Conservation (phyloP, 2,113 vertebrate species). For the Lutjanus erythropterus region DNA sequence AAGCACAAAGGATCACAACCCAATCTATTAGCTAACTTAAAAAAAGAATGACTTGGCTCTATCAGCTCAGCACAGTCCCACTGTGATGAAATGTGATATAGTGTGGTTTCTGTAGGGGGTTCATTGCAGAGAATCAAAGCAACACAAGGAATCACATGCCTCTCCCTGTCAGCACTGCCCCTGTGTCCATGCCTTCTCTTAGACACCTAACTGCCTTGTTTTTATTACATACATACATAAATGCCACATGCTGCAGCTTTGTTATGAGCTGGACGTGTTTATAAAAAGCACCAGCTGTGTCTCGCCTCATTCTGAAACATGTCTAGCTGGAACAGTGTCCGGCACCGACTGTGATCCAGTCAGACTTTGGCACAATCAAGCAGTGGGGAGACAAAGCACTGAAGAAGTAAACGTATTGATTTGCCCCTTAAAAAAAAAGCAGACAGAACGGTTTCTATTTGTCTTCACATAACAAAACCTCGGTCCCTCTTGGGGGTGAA, state of each 20-base stretch:
- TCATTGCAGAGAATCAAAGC: conserved; percentile 11
- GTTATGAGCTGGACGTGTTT: background rate
- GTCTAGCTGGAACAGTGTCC: background rate
- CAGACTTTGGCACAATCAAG: conserved; percentile 18
- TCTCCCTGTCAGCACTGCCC: background rate
- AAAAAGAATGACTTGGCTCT: background rate
- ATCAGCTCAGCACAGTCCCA: conserved; percentile 8
- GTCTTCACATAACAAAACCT: conserved; percentile 2
- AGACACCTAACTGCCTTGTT: background rate
- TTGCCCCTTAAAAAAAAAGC: conserved; percentile 9
- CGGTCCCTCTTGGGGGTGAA: background rate
- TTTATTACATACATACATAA: background rate
- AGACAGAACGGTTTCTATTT: background rate
- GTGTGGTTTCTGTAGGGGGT: background rate
- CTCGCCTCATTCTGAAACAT: background rate
- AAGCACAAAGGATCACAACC: background rate
- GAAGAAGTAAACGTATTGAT: conserved; percentile 28
- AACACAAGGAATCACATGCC: conserved; percentile 13
- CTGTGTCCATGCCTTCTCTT: background rate
- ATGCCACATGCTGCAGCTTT: background rate
- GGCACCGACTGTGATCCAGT: conserved; percentile 33
- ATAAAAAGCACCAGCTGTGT: background rate
- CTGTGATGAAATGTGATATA: conserved; percentile 4
- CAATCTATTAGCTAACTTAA: background rate
- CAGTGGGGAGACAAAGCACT: background rate